These are phyloP conservation scores for Anniella stebbinsi DNA, from an alignment of 2,797 vertebrate genomes.

Conservation along the genomic window DNA sequence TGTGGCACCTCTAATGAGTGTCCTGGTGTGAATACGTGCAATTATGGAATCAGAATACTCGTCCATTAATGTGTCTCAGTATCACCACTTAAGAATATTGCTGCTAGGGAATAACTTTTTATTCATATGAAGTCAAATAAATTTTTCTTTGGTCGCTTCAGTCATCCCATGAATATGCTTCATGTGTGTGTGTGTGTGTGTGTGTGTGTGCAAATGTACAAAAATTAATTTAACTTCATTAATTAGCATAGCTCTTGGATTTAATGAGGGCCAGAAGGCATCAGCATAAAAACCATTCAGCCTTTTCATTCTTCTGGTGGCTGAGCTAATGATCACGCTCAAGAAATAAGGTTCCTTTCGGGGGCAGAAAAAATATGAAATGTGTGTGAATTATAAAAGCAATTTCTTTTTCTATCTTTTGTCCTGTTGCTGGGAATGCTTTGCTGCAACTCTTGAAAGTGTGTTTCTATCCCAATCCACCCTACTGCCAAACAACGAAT, in stretches of 20 bases:
- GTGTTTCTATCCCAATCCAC: neutral
- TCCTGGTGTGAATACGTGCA: neutral
- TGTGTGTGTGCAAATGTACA: neutral
- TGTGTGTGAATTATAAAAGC: slow-evolving; percentile 5
- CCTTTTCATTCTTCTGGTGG: slow-evolving; percentile 6
- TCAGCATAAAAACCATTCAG: neutral
- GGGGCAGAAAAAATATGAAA: neutral
- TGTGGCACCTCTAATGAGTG: neutral
- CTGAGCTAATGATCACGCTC: neutral
- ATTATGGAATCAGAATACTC: slow-evolving; percentile 7
- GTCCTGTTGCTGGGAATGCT: neutral
- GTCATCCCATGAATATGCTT: neutral
- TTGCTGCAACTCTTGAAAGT: slow-evolving; percentile 1
- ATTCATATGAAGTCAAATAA: neutral
- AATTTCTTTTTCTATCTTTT: neutral
- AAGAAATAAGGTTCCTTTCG: neutral
- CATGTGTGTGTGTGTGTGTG: neutral
- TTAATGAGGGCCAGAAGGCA: neutral
- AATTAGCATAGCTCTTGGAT: slow-evolving; percentile 7
- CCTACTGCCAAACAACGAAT: neutral
- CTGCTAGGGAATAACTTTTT: neutral
- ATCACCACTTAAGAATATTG: neutral
- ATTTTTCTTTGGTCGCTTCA: neutral
- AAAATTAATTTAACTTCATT: slow-evolving; percentile 31
- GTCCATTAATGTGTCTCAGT: slow-evolving; percentile 18